Evolutionary conservation across 2,113 vertebrate genomes (phyloP), one percentile per base, ranked within the genome.

Genomic region (Otis tarda): DNA sequence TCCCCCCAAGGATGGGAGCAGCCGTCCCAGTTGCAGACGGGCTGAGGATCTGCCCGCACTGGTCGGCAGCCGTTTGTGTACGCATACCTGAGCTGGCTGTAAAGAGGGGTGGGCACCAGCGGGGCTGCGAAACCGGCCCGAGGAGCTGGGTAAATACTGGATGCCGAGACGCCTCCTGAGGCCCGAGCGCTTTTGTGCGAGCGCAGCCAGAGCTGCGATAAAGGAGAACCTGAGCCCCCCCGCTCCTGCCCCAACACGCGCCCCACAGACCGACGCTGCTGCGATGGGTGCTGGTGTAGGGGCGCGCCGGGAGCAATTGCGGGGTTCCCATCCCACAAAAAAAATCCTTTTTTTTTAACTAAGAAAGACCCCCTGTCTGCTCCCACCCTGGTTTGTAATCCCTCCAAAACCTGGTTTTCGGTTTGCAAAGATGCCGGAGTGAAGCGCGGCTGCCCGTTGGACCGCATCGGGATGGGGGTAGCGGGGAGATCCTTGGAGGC

Each of bases 31-130:
- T 24, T 43, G 92, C 68, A 77, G 76, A 21, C 3, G 0, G 71
- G 53, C 83, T 68, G 0, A 87, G 87, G 78, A 83, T 60, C 79
- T 95, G 96, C 85, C 88, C 14, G 82, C 79, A 69, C 90, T 90
- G 19, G 90, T 81, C 19, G 3, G 63, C 4, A 10, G 60, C 47
- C 4, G 3, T 80, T 79, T 97, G 92, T 95, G 92, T 95, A 39
- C 90, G 50, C 94, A 90, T 93, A 90, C 90, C 95, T 96, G 94
- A 90, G 88, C 78, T 52, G 79, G 61, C 75, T 85, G 85, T 4
- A 14, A 27, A 31, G 82, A 77, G 63, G 88, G 75, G 88, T 96
- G 90, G 94, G 90, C 83, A 22, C 43, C 57, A 52, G 47, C 1
- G 10, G 57, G 89, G 61, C 89, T 79, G 35, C 0, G 2, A 14